These are phyloP conservation scores for Allolobophora icterica DNA, from an alignment of 2,888 invertebrate genomes.

Conservation along the genomic window DNA sequence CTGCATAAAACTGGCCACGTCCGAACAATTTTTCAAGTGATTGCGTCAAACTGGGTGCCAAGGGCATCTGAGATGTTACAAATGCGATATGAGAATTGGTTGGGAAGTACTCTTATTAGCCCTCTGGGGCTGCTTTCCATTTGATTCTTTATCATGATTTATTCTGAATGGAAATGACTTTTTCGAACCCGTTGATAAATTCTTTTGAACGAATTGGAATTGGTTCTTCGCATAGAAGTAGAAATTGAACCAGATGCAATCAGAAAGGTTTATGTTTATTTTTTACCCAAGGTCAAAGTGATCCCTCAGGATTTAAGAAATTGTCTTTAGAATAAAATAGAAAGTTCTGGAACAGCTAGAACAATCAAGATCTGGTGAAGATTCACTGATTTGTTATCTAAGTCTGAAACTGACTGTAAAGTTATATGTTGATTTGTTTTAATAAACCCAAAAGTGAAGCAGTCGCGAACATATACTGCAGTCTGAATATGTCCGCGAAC, in stretches of 20 bases:
- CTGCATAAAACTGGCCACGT: not conserved
- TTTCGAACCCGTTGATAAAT: not conserved
- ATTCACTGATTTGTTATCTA: no score
- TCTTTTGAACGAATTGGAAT: not conserved
- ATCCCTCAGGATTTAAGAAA: no score
- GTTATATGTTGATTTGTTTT: not conserved
- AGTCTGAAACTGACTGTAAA: no score
- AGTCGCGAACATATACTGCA: not conserved
- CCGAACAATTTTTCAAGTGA: not conserved
- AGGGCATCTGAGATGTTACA: not conserved
- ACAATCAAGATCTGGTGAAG: no score
- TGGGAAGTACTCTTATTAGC: not conserved
- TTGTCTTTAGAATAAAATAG: no score
- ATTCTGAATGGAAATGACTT: constrained; percentile 9
- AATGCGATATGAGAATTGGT: not conserved
- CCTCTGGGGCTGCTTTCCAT: constrained; percentile 17
- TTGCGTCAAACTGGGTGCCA: not conserved
- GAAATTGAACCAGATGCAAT: not conserved
- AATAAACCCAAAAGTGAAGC: not conserved
- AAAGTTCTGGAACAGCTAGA: no score
- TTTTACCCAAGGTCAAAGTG: not conserved
- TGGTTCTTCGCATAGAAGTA: not conserved
- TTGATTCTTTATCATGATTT: not conserved
- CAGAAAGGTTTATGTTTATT: not conserved
- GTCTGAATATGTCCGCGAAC: not conserved